phyloP scores from a whole-genome alignment of 2,888 invertebrate species.

The Campoplex capitator region DNA sequence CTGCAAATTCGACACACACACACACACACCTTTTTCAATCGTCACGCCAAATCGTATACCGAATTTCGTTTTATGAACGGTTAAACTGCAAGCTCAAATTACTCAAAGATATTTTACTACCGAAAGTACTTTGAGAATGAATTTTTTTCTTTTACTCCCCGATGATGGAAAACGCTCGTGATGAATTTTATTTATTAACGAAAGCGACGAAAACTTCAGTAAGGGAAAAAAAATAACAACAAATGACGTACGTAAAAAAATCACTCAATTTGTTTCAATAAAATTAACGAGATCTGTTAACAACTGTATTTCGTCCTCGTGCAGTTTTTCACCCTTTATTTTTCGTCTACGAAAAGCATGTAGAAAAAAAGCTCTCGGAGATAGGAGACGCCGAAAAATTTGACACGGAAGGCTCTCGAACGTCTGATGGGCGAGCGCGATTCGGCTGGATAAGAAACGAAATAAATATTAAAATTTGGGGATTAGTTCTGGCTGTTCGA shows the following conservation, averaged over 20 bases:
- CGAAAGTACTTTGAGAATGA: neutral
- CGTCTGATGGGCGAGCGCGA: slow-evolving; percentile 9
- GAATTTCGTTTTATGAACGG: neutral
- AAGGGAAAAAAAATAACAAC: too few species aligned
- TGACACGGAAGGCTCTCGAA: slow-evolving; percentile 36
- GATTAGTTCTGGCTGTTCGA: slow-evolving; percentile 20
- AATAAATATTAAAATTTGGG: slow-evolving; percentile 55
- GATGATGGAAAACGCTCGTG: neutral
- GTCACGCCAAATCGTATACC: slow-evolving; percentile 28
- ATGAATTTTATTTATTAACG: neutral
- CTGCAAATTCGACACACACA: slow-evolving; percentile 40
- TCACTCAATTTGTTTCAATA: neutral
- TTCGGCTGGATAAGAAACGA: slow-evolving; percentile 39
- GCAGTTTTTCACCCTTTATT: neutral
- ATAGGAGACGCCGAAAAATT: neutral
- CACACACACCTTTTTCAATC: slow-evolving; percentile 16
- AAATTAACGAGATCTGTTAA: neutral
- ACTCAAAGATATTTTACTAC: neutral
- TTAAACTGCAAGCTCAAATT: neutral
- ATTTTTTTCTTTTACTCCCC: neutral
- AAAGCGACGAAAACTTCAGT: neutral
- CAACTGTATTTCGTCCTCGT: neutral
- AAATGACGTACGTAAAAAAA: too few species aligned
- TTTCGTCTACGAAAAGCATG: neutral
- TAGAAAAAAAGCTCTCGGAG: neutral